Evolutionary conservation across 2,113 vertebrate species (phyloP).

Genomic region (Cariama cristata): DNA sequence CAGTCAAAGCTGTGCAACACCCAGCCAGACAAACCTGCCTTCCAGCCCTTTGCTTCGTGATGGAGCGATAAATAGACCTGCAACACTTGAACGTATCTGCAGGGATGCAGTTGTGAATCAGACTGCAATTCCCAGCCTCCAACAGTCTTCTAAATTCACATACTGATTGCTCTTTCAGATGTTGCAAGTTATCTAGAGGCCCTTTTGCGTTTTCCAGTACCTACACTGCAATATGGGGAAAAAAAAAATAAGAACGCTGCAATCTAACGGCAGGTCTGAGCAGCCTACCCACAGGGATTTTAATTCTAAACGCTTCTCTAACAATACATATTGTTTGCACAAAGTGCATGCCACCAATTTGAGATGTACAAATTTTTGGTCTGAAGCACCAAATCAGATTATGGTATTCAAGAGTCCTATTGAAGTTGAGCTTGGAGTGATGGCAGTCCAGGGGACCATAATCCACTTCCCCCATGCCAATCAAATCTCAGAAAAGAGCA

Average conservation of each 20-base stretch:
- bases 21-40: not conserved
- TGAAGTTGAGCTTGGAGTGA: not conserved
- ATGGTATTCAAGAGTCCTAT: not conserved
- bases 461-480: not conserved
- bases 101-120: not conserved
- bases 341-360: not conserved
- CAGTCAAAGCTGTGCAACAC: not conserved
- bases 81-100: not conserved
- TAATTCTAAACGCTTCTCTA: not conserved
- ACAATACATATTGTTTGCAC: not conserved
- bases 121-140: not conserved
- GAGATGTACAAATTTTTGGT: not conserved
- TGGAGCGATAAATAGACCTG: accelerated
- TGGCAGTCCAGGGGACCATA: not conserved
- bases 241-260: not conserved
- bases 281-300: not conserved
- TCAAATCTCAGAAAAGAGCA: not conserved
- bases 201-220: not conserved
- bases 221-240: not conserved
- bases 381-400: not conserved
- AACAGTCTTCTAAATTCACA: not conserved
- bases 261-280: not conserved
- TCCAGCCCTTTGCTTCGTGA: not conserved
- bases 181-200: not conserved
- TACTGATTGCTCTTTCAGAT: not conserved